Evolutionary conservation across 2,888 invertebrate genomes (phyloP), one percentile per base, ranked within the genome.

Genomic region (Netelia fuscicornis): DNA sequence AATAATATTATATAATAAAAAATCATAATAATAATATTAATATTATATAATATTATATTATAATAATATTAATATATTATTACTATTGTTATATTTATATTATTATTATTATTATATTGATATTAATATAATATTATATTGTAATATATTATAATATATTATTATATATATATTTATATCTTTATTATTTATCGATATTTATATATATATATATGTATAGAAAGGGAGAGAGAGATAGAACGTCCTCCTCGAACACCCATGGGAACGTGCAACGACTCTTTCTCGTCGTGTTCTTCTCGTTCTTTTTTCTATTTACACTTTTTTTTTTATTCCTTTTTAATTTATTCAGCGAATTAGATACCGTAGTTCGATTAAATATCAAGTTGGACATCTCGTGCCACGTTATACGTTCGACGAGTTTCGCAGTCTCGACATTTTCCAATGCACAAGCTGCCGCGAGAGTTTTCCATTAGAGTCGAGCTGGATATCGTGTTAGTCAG

Each of bases 351-450:
- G 68, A 58, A 60, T 68, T 60, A 17, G 56, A 75, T 75, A 62
- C n/a, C 30, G 74, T 68, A 67, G 42, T 52, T 75, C 60, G 68
- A 52, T 81, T 62, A n/a, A 81, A 74, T 74, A 81, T 75, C 74
- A 60, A 48, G 48, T 52, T 17, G 20, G 20, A 67, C 37, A 81
- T 75, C 60, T 67, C 5, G 13, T 17, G 56, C 30, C 30, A 30
- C 30, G 30, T 20, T 58, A 13, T 75, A 10, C 44, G 6, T 54
- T 13, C 20, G 20, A 23, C 13, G 62, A 25, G 23, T 5, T 44
- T 74, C 56, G 17, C 48, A 74, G 62, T 62, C 64, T 74, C 62
- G 48, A 62, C 52, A 62, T 62, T 58, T 48, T 48, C 48, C 48
- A 48, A 48, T 48, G 48, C 48, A 10, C 48, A 48, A 30, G 48